Evolutionary conservation across 2,888 invertebrate genomes (phyloP).

Genomic region (Agonopterix subpropinquella): DNA sequence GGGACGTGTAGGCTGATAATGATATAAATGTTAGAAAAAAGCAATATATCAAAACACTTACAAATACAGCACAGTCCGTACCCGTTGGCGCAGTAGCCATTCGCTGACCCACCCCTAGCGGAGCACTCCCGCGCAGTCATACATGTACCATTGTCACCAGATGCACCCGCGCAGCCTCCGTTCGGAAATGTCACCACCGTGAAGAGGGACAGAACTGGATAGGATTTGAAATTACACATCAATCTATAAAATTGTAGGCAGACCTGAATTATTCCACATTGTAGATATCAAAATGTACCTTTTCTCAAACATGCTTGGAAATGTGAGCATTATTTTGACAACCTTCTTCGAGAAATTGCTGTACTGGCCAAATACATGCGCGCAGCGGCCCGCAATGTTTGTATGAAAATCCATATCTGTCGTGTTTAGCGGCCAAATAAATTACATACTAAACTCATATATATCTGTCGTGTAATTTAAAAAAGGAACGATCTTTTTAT

Average conservation of each 20-base stretch:
- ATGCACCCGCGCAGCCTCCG: conserved; percentile 82
- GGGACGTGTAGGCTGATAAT: no score
- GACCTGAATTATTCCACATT: neutral
- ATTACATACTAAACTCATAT: no score
- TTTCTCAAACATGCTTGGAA: no score
- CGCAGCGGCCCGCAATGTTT: no score
- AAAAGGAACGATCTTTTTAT: no score
- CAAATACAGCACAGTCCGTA: conserved; percentile 86
- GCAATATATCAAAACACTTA: conserved; percentile 51
- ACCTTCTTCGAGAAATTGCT: no score
- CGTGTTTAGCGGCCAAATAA: no score
- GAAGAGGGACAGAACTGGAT: conserved; percentile 85
- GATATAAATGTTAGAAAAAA: no score
- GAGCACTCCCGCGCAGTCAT: conserved; percentile 83
- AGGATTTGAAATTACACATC: neutral
- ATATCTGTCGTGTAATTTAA: no score
- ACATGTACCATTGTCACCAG: conserved; percentile 90
- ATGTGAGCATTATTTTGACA: no score
- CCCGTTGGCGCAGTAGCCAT: conserved; percentile 87
- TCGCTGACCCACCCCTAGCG: conserved; percentile 81
- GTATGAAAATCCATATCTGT: no score
- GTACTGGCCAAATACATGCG: no score
- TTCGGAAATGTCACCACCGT: conserved; percentile 87
- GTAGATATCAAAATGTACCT: neutral
- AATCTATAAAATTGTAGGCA: conserved; percentile 1